A percentile compares a stretch with the other conserved stretches of the same genome.
Conservation (phyloP, 2,113 vertebrate species). For the Urocolius indicus region DNA sequence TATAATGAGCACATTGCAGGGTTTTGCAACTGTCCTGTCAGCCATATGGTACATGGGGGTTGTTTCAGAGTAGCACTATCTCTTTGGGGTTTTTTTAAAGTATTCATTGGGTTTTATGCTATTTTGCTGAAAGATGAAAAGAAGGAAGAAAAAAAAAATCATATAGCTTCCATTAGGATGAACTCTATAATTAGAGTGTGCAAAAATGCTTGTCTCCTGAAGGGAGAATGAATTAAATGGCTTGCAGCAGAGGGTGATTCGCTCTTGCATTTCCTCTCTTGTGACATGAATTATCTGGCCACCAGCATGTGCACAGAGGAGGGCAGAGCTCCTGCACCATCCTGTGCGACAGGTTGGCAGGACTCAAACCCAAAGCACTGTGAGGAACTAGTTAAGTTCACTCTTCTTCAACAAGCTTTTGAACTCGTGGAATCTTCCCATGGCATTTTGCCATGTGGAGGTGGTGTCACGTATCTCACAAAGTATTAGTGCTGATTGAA, state of each 20-base stretch:
- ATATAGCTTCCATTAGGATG: constrained; percentile 46
- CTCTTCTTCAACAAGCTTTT: background rate
- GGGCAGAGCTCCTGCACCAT: background rate
- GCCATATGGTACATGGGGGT: background rate
- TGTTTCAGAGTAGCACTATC: background rate
- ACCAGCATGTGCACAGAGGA: background rate
- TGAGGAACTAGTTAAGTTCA: background rate
- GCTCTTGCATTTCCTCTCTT: background rate
- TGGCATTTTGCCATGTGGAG: background rate
- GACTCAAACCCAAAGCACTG: background rate
- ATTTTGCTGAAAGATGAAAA: constrained; percentile 16
- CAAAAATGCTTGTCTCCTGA: constrained; percentile 34
- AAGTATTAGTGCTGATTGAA: background rate
- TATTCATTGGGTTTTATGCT: background rate
- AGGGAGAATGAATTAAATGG: constrained; percentile 55
- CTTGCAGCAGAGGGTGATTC: background rate
- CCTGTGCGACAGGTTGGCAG: background rate
- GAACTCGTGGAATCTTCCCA: fast-evolving
- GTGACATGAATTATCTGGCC: constrained; percentile 12
- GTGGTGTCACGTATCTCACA: background rate
- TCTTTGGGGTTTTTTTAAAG: background rate
- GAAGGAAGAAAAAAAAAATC: background rate
- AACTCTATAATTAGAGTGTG: constrained; percentile 64
- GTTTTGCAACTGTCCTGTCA: constrained; percentile 7
- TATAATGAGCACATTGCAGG: fast-evolving